Evolutionary conservation across 2,797 vertebrate genomes (phyloP), one percentile per base, ranked within the genome.

Genomic region (Anguilla obscura): DNA sequence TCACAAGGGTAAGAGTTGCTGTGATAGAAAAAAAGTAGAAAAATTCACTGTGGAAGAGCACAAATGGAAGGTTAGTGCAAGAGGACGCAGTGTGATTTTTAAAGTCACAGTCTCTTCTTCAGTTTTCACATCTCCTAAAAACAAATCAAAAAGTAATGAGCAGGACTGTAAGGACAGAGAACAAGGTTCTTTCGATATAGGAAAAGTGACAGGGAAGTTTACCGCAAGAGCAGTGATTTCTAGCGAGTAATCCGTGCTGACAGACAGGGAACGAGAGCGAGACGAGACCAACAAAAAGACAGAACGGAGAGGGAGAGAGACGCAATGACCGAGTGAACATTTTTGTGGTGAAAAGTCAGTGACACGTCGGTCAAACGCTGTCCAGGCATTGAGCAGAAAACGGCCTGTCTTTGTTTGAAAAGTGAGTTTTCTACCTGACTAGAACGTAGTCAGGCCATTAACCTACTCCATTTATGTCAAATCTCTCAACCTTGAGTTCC

Each of bases 181-280:
- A 48, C 84, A 76, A 91, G 88, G 89, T 76, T 89, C 86, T 87
- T 76, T 87, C 27, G 74, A 87, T 16, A 33, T 27, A 85, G 45
- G 40, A 86, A 60, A 87, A 90, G 84, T 40, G 80, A 33, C 76
- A 30, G 84, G 76, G 52, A n/a, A 48, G 80, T 9, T n/a, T 74
- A 52, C 45, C 50, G 40, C 24, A 50, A 6, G 45, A 82, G 2
- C 40, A 60, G 0, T 16, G 84, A 56, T 48, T 36, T 33, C 18
- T 3, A n/a, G 33, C 88, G 90, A 90, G 89, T 88, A 87, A 91
- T 92, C 89, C 86, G 63, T 85, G 54, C 86, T 90, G 91, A 91
- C 89, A 91, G 88, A 90, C 66, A 83, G 36, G 85, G 45, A 85
- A 50, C 79, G 48, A 60, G 48, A 66, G 84, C 71, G 66, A 52